These are phyloP conservation scores for Dasypolia templi DNA, from an alignment of 2,888 invertebrate genomes.

Conservation along the genomic window DNA sequence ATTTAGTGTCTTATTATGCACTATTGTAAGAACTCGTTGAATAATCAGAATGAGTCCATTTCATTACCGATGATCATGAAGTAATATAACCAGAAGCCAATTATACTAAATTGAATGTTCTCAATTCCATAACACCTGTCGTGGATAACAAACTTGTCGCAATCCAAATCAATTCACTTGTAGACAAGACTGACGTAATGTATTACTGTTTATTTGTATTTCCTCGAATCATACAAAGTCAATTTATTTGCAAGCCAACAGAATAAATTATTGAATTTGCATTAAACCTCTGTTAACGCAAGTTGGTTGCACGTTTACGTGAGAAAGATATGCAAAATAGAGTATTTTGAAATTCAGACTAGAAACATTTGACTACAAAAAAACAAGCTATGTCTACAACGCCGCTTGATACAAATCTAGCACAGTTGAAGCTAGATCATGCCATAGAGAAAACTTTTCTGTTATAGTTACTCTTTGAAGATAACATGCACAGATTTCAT, in stretches of 20 bases:
- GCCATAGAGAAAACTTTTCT: neutral
- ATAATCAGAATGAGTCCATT: neutral
- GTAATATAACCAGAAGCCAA: neutral
- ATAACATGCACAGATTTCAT: neutral
- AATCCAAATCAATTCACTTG: conserved; percentile 30
- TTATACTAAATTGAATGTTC: neutral
- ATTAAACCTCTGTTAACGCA: conserved; percentile 47
- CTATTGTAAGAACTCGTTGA: neutral
- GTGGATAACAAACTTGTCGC: conserved; percentile 11
- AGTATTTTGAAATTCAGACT: conserved; percentile 58
- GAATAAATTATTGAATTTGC: conserved; percentile 62
- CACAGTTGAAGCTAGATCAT: neutral
- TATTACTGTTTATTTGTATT: conserved; percentile 48
- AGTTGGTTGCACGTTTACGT: conserved; percentile 52
- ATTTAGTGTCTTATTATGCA: neutral
- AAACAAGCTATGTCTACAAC: conserved; percentile 33
- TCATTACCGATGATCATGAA: neutral
- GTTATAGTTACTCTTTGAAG: neutral
- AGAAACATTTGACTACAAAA: conserved; percentile 40
- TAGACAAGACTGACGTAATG: conserved; percentile 36
- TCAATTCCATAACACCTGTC: conserved; percentile 20
- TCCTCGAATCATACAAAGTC: conserved; percentile 56
- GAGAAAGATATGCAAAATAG: conserved; percentile 65
- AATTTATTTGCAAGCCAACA: conserved; percentile 54
- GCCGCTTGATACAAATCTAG: conserved; percentile 22